A percentile compares a stretch with the other conserved stretches of the same genome.
These are phyloP conservation scores for Caenorhabditis latens DNA, from an alignment of 1,140 invertebrate genomes.

Conservation along the genomic window DNA sequence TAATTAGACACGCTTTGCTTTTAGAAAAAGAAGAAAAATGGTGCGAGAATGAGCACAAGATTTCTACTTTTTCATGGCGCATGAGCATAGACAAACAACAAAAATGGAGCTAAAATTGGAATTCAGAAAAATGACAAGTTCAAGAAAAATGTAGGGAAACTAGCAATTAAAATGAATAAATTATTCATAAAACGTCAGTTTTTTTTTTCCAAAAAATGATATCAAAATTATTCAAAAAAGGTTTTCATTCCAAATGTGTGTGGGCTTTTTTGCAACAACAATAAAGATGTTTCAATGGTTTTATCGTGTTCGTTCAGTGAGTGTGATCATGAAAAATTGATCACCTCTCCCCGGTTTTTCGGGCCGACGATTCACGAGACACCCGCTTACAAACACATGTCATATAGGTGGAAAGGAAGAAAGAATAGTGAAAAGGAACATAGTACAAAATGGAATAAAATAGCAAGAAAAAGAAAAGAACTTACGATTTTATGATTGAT, in stretches of 20 bases:
- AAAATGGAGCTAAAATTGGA: neutral
- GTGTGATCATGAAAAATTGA: conserved; percentile 42
- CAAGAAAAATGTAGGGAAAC: no score
- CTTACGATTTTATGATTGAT: neutral
- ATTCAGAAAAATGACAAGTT: no score
- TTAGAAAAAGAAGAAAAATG: neutral
- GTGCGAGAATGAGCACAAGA: neutral
- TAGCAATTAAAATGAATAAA: neutral
- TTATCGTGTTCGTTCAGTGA: neutral
- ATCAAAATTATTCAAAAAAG: no score
- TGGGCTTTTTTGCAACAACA: neutral
- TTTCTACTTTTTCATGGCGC: neutral
- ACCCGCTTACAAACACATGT: conserved; percentile 24
- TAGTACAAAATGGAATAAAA: neutral
- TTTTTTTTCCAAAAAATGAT: neutral
- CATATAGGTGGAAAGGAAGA: neutral
- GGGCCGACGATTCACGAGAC: neutral
- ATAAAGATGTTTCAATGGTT: neutral
- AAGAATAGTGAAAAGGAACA: neutral
- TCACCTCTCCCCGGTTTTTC: conserved; percentile 2
- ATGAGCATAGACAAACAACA: neutral
- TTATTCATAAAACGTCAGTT: neutral
- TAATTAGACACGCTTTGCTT: neutral
- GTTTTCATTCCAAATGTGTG: no score
- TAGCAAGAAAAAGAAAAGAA: neutral